These are phyloP conservation scores for Periophthalmus magnuspinnatus DNA, from an alignment of 2,797 vertebrate species.

Conservation along the genomic window DNA sequence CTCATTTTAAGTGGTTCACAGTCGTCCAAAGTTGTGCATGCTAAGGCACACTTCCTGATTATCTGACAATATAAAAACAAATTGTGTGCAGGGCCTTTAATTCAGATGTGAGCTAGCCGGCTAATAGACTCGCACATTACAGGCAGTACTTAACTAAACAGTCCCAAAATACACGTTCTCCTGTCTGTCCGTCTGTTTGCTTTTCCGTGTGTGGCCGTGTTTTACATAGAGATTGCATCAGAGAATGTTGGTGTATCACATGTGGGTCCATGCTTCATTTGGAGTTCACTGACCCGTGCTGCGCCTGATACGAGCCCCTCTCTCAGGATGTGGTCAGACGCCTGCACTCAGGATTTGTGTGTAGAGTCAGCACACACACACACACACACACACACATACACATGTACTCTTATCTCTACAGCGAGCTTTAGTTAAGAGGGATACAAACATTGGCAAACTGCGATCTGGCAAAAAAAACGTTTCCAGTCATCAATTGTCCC, in stretches of 20 bases:
- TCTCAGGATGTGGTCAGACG: conserved; percentile 50
- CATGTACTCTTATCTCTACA: conserved; percentile 59
- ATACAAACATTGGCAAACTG: conserved; percentile 59
- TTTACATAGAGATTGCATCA: conserved; percentile 45
- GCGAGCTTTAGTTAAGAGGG: conserved; percentile 29
- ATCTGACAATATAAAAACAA: too few species aligned
- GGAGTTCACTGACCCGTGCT: conserved; percentile 43
- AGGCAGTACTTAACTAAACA: not conserved
- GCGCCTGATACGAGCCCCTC: conserved; percentile 33
- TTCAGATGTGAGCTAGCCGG: too few species aligned
- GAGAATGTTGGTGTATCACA: conserved; percentile 40
- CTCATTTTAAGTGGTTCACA: too few species aligned
- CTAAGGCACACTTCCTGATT: too few species aligned
- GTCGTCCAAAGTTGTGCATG: too few species aligned
- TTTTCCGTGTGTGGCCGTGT: conserved; percentile 57
- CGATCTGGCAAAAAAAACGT: conserved; percentile 39
- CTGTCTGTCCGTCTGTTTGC: conserved; percentile 16
- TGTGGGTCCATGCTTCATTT: conserved; percentile 46
- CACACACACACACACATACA: conserved; percentile 24
- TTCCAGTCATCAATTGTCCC: not conserved
- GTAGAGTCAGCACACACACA: conserved; percentile 20
- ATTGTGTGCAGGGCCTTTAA: too few species aligned
- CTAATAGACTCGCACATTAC: too few species aligned
- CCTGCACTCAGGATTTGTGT: conserved; percentile 30
- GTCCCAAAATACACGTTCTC: not conserved